Evolutionary conservation across 2,888 invertebrate genomes (phyloP), one percentile per base, ranked within the genome.

Genomic region (Eilema depressum): DNA sequence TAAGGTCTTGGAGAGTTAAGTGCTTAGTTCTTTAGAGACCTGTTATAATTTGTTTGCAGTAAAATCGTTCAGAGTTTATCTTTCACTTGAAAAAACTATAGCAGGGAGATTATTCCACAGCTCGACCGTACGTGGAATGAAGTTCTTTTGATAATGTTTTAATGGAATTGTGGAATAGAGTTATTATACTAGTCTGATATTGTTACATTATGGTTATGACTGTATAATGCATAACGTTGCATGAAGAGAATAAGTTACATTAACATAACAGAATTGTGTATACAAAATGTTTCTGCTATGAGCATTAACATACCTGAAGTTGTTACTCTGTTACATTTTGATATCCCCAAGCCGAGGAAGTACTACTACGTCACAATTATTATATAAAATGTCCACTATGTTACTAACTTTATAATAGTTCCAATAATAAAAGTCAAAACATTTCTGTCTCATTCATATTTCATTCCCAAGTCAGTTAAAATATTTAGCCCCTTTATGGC

Each of bases 401-500:
- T 33, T 56, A 4, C n/a, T 11, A 61, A 61, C 20, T 64, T 30
- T 47, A n/a, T 30, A 56, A 65, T 20, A 65, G 2, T 53, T 30
- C 20, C 12, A 10, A 23, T 17, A 65, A 30, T 61, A 11, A 61
- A 47, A 5, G 3, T 5, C 7, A 2, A 30, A 14, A 14, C 30
- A 11, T 69, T 47, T 17, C 23, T 28, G 23, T 20, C 56, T 56
- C 28, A 60, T 63, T 68, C 56, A 69, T 64, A 73, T 69, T 79
- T 72, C 57, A 53, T 47, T 66, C 28, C 66, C n/a, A 17, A 63
- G 47, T 5, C 63, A 66, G 47, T 62, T 71, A 63, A 73, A 76
- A 70, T 74, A 76, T 76, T 78, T 79, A 73, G 60, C 59, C 65
- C 53, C 3, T 70, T 65, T 71, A 71, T 76, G 69, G 67, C 23